Evolutionary conservation across 92 coral and sea anemone species (phyloP).

Genomic region (Siderastrea radians): DNA sequence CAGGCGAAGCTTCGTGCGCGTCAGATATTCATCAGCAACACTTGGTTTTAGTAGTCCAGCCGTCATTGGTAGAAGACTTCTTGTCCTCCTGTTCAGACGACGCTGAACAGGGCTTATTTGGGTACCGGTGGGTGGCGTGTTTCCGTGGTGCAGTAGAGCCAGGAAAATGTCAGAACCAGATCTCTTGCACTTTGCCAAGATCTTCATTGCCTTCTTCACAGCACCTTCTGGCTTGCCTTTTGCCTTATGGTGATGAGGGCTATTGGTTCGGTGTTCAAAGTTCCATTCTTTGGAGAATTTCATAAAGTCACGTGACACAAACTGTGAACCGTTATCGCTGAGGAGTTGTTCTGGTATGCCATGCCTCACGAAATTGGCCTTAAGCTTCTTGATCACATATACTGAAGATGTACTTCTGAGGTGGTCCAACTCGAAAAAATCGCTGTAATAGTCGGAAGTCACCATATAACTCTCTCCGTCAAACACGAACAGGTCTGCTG

Average conservation of each 20-base stretch:
- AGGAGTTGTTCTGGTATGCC: conserved; percentile 26
- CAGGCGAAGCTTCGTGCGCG: conserved; percentile 18
- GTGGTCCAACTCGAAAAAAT: conserved; percentile 23
- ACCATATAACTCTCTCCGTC: conserved; percentile 27
- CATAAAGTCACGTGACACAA: conserved; percentile 11
- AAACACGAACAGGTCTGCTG: too few species aligned
- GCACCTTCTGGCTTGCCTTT: too few species aligned
- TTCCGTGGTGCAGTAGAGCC: too few species aligned
- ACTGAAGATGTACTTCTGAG: conserved; percentile 4
- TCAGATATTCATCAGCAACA: conserved; percentile 6
- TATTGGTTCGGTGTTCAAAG: too few species aligned
- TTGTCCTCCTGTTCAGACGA: too few species aligned
- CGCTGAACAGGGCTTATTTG: too few species aligned
- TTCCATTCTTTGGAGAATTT: too few species aligned
- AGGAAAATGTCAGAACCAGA: too few species aligned
- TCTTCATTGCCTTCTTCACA: too few species aligned
- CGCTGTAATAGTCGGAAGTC: conserved; percentile 18
- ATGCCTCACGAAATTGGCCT: conserved; percentile 13
- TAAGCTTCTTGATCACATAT: conserved; percentile 9
- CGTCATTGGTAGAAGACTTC: conserved; percentile 21
- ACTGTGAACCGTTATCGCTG: conserved; percentile 21
- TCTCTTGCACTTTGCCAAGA: too few species aligned
- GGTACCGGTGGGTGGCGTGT: too few species aligned
- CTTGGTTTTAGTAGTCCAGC: conserved; percentile 27
- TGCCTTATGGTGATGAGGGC: too few species aligned